Evolutionary conservation across 2,113 vertebrate species (phyloP), one percentile per base, ranked within the genome.

Genomic region (Scopus umbretta): DNA sequence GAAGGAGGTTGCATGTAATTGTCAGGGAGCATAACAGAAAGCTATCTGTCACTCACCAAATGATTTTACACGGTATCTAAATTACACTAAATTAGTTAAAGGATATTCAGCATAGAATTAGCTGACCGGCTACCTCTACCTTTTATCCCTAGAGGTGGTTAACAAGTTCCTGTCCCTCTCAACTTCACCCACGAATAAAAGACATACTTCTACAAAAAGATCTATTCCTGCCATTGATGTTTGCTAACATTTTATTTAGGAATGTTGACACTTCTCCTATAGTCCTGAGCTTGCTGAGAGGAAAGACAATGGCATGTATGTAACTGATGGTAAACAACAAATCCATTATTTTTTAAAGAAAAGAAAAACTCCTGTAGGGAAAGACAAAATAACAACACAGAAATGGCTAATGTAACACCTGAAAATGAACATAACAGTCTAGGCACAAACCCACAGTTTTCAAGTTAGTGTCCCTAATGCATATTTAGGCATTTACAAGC

Each of bases 251-350:
- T 93, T 93, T 71, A 36, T 59, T 93, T 43, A 38, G 83, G 36
- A 84, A n/a, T 23, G 53, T 45, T 89, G 90, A 93, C 91, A 89
- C 62, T 91, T 97, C 63, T 96, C 87, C 95, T 90, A 71, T 80
- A 88, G 34, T 13, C 65, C 83, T 84, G 58, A 72, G 76, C 70
- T 80, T 71, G 59, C 82, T 92, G 71, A 86, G 80, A 91, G 83
- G 92, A 93, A 83, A 87, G 91, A 95, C 95, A 96, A 75, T 3
- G 25, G 70, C 72, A 94, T 68, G 65, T 0, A 13, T 75, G 70
- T 87, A 89, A 91, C 73, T 86, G 83, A 91, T 42, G 53, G 42
- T 56, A 86, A 96, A 93, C 59, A 91, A 78, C 27, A 91, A 61
- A 88, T 75, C 6, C 7, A 91, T 93, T 86, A 25, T 32, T 86